phyloP scores from a whole-genome alignment of 1,140 invertebrate genomes.

The Leptoteleia sp. region DNA sequence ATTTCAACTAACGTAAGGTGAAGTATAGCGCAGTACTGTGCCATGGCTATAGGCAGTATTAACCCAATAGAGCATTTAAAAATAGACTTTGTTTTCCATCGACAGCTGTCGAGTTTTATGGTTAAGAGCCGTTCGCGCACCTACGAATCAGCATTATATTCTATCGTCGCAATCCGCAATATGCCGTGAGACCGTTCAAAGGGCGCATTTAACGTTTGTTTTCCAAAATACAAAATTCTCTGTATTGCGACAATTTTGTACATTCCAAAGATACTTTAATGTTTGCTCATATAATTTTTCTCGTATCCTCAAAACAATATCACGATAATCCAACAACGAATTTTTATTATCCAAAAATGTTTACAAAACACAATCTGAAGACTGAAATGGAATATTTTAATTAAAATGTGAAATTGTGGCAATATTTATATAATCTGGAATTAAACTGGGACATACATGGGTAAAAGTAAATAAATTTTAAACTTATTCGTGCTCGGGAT shows the following conservation, averaged over 20 bases:
- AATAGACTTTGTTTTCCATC: conserved; percentile 78
- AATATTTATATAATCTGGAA: too few relatives aligned
- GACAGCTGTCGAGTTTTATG: conserved; percentile 77
- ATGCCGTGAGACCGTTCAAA: conserved; percentile 14
- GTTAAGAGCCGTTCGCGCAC: conserved; percentile 75
- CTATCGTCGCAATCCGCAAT: conserved; percentile 46
- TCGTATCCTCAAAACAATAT: not conserved
- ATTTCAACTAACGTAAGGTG: conserved; percentile 6
- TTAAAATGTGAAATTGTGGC: too few relatives aligned
- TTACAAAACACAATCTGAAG: too few relatives aligned
- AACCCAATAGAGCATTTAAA: conserved; percentile 69
- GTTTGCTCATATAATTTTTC: conserved; percentile 12
- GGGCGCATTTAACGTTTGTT: conserved; percentile 36
- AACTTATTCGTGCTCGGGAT: too few relatives aligned
- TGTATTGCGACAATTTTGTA: conserved; percentile 25
- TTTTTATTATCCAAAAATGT: not conserved
- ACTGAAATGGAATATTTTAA: too few relatives aligned
- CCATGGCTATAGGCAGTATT: conserved; percentile 52
- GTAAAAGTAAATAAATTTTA: too few relatives aligned
- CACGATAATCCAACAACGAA: conserved; percentile 1
- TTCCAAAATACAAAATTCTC: conserved; percentile 52
- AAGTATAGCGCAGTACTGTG: conserved; percentile 7
- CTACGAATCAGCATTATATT: conserved; percentile 74
- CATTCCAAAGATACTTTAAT: conserved; percentile 7
- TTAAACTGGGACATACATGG: too few relatives aligned